Evolutionary conservation across 1,140 invertebrate species (phyloP), one percentile per base, ranked within the genome.

Genomic region (Drosophila santomea): DNA sequence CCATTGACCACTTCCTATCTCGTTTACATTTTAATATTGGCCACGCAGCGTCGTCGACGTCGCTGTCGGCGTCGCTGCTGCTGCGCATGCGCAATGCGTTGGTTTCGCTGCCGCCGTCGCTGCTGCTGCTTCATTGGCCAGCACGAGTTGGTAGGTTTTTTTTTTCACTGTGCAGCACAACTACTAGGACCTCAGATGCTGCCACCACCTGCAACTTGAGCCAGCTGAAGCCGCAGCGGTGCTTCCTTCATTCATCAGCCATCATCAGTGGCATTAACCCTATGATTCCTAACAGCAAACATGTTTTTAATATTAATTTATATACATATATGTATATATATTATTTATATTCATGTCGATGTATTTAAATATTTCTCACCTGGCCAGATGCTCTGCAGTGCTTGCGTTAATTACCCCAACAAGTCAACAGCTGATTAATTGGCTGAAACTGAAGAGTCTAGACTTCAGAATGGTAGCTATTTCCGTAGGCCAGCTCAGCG

Each of bases 11-110:
- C 48, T 51, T 51, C 48, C 28, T 17, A 35, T 51, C n/a, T 51
- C 25, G 48, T 35, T 67, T 78, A 86, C 74, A 78, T 78, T 69
- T 57, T 81, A 77, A 77, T 75, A 81, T 82, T 81, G 69, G 78
- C 43, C n/a, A 51, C 52, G 36, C 52, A 60, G 52, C 20, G 60
- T 50, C 44, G 60, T 25, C 52, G 56, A 35, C 45, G 44, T 32
- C 35, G 44, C 61, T 23, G 52, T 58, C 25, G 64, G 17, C 35
- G 55, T 44, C 41, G 83, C 58, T 52, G 60, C 35, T 8, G 60
- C 60, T 62, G 73, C 76, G 62, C 66, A 83, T 83, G 84, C 76
- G 57, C 52, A 69, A 32, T 80, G 72, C 73, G 78, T 68, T 45
- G 67, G 41, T 15, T 39, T 54, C 52, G 50, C 17, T 51, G 60